Evolutionary conservation across 2,797 vertebrate species (phyloP), one percentile per base, ranked within the genome.

Genomic region (Sternarchorhynchus goeldii): DNA sequence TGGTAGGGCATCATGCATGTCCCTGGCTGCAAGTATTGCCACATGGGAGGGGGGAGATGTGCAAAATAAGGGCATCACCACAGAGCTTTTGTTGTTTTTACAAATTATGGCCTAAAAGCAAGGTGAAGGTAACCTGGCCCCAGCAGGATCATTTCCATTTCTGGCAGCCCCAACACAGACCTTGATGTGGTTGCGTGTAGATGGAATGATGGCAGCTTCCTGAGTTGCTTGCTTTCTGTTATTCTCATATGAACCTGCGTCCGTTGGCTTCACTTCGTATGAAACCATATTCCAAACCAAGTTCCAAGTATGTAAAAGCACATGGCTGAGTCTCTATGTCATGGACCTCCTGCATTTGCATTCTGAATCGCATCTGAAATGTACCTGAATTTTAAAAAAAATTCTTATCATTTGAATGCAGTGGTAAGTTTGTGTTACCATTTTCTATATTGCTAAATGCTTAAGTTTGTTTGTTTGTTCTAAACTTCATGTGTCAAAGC

Each of bases 91-190:
- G 6, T 63, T 72, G 36, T 36, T 16, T 76, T 45, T 36, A 34
- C 74, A 75, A 78, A 78, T 84, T 84, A 80, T 63, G 31, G 79
- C 50, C 70, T 62, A 34, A 65, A 17, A 6, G 20, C 31, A 6
- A 59, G 41, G 53, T 14, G 8, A 50, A 53, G 39, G 21, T 20
- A 41, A 20, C 21, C 39, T 25, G 39, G 53, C 18, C 34, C 18
- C 7, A 12, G 55, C 18, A 16, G 36, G 6, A 17, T 0, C 5
- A 34, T 60, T 74, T 20, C n/a, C 25, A 50, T 45, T 56, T 76
- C 39, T 29, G 53, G 57, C 10, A 59, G 2, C 36, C 56, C 20
- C 50, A 45, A 3, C 6, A n/a, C 25, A 76, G 10, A 20, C 7
- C n/a, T 0, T 36, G 39, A 7, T 62, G 8, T 50, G 20, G 20